phyloP scores from a whole-genome alignment of 2,888 invertebrate species.

The Tanaodytes sp. region DNA sequence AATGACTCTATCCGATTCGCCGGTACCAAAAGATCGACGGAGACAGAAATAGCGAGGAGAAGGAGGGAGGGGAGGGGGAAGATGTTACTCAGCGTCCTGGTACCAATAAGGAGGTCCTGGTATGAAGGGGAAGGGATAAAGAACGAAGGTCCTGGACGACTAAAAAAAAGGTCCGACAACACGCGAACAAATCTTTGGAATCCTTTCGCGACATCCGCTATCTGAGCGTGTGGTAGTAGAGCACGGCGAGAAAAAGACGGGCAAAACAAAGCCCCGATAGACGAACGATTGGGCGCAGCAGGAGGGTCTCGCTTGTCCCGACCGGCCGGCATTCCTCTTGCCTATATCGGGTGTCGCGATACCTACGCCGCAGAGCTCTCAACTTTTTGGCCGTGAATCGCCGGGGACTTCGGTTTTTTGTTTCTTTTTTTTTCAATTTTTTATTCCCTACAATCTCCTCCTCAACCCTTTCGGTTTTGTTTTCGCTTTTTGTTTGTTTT shows the following conservation, averaged over 20 bases:
- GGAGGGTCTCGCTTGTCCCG: constrained; percentile 54
- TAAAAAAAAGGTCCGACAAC: constrained; percentile 39
- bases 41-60: neutral
- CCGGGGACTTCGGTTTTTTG: too few species aligned
- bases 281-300: constrained; percentile 44
- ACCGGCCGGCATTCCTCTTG: constrained; percentile 59
- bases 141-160: constrained; percentile 10
- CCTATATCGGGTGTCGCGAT: constrained; percentile 59
- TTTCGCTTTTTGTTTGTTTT: too few species aligned
- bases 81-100: too few species aligned
- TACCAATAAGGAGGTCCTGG: too few species aligned
- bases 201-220: constrained; percentile 57
- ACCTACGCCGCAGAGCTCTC: constrained; percentile 1
- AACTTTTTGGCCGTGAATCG: too few species aligned
- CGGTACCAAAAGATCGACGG: neutral
- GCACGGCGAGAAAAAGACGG: constrained; percentile 28
- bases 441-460: too few species aligned
- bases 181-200: constrained; percentile 60
- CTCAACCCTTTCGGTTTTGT: too few species aligned
- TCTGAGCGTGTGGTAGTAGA: constrained; percentile 42
- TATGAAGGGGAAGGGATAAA: too few species aligned
- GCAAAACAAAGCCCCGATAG: constrained; percentile 39
- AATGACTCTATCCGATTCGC: constrained; percentile 40
- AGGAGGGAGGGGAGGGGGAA: constrained; percentile 8
- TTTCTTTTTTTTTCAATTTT: too few species aligned